Evolutionary conservation across 2,113 vertebrate genomes (phyloP).

Genomic region (Pseudolaguvia tuberculata): DNA sequence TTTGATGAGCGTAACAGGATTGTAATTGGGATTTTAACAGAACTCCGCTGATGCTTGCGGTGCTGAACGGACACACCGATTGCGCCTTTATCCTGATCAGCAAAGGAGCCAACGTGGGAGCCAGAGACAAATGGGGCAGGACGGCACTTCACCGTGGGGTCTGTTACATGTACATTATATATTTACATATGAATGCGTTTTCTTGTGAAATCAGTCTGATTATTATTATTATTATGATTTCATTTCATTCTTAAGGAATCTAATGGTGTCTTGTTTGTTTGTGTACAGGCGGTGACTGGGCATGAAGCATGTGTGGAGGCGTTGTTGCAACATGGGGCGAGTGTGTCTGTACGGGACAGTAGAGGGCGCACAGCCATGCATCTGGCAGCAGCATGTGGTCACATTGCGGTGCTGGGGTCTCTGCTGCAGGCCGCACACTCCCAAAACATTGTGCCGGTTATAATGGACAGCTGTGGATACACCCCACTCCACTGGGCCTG

Average conservation of each 20-base stretch:
- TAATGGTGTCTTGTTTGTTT: neutral
- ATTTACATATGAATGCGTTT: neutral
- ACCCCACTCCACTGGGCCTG: constrained; percentile 98
- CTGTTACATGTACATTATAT: constrained; percentile 50
- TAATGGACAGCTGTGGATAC: constrained; percentile 92
- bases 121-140: constrained; percentile 96
- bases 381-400: constrained; percentile 90
- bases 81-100: constrained; percentile 93
- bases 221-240: too few relatives aligned
- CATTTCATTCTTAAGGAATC: too few relatives aligned
- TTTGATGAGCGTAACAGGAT: neutral
- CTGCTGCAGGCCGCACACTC: constrained; percentile 86
- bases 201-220: too few relatives aligned
- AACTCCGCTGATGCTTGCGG: constrained; percentile 93
- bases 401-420: constrained; percentile 87
- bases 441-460: constrained; percentile 74
- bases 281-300: constrained; percentile 84
- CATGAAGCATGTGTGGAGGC: constrained; percentile 95
- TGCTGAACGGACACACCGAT: constrained; percentile 94
- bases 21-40: constrained; percentile 59
- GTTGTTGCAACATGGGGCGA: constrained; percentile 89
- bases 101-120: constrained; percentile 91
- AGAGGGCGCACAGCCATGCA: constrained; percentile 89
- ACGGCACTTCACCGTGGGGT: constrained; percentile 94
- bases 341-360: constrained; percentile 81